A percentile compares a stretch with the other conserved stretches of the same genome.
phyloP scores from a whole-genome alignment of 2,888 invertebrate species.

The Helleia helle region DNA sequence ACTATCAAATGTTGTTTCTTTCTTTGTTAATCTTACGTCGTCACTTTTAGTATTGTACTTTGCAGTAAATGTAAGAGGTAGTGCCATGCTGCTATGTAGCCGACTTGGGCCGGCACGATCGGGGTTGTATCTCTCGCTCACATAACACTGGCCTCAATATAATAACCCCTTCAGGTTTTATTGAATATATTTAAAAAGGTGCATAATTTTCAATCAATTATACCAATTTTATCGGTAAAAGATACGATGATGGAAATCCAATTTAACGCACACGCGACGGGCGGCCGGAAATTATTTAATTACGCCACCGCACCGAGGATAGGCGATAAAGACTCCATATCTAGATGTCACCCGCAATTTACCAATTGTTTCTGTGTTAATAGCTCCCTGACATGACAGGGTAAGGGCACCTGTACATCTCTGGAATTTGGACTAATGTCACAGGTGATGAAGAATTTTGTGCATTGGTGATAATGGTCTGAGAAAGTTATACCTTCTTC shows the following conservation, averaged over 20 bases:
- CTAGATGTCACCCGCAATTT: conserved; percentile 51
- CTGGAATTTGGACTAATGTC: not conserved
- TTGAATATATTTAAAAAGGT: too few relatives aligned
- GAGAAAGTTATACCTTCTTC: too few relatives aligned
- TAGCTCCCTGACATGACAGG: conserved; percentile 41
- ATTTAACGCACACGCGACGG: conserved; percentile 26
- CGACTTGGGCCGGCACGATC: too few relatives aligned
- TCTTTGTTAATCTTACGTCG: too few relatives aligned
- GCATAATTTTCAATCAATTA: not conserved
- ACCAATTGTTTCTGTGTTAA: conserved; percentile 53
- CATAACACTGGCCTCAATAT: too few relatives aligned
- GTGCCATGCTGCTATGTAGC: too few relatives aligned
- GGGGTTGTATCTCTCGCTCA: too few relatives aligned
- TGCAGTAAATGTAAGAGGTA: too few relatives aligned
- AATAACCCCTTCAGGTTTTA: too few relatives aligned
- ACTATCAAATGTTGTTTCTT: too few relatives aligned
- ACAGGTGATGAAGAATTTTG: too few relatives aligned
- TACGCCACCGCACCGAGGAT: conserved; percentile 33
- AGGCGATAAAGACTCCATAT: conserved; percentile 42
- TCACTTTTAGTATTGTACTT: too few relatives aligned
- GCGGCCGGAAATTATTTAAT: conserved; percentile 41
- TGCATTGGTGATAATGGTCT: conserved; percentile 2
- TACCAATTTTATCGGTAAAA: not conserved
- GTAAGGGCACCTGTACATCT: conserved; percentile 8
- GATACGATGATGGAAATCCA: conserved; percentile 11